phyloP scores from a whole-genome alignment of 2,797 vertebrate species.

The Parotocinclus haroldoi region DNA sequence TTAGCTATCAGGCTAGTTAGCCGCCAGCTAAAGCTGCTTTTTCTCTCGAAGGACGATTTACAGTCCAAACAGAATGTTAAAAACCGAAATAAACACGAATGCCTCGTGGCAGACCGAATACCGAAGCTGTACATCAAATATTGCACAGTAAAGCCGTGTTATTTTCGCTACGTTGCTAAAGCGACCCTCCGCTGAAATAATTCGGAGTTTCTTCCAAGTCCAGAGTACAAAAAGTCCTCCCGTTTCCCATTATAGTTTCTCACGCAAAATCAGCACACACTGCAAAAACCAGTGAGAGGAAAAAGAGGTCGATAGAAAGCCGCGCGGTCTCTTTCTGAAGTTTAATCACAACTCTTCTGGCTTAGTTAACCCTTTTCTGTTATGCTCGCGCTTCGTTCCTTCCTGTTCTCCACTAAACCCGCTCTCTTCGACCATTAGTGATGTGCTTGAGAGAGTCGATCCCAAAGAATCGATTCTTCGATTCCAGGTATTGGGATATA shows the following conservation, averaged over 20 bases:
- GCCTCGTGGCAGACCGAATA: background rate
- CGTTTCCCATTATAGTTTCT: conserved; percentile 23
- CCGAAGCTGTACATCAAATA: background rate
- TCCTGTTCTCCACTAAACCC: conserved; percentile 59
- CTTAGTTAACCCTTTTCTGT: background rate
- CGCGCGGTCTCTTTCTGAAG: conserved; percentile 1
- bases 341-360: background rate
- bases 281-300: background rate
- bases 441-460: background rate
- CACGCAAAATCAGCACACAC: background rate
- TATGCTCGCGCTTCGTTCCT: conserved; percentile 41
- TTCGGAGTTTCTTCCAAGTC: conserved; percentile 37
- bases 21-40: background rate
- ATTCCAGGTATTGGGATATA: too few species aligned
- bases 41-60: background rate
- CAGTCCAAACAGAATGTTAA: background rate
- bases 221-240: conserved; percentile 17
- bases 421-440: conserved; percentile 12
- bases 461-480: background rate
- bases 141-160: background rate
- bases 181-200: conserved; percentile 1
- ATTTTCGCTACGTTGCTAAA: background rate
- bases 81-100: background rate
- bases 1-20: conserved; percentile 2
- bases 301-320: background rate